Conservation (phyloP, 2,797 vertebrate genomes). For the Mus caroli region DNA sequence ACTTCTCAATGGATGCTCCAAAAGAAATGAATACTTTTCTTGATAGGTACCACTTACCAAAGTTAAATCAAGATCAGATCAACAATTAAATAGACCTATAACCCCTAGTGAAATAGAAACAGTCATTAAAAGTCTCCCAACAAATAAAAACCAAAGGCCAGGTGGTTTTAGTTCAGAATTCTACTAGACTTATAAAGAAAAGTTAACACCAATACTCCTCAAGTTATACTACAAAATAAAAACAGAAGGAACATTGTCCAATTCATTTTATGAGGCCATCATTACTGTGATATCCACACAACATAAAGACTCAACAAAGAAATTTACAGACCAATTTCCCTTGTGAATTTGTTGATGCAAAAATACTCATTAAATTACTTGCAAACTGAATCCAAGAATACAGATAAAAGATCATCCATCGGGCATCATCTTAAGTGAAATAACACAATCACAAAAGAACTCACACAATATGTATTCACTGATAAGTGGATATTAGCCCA, state of each 20-base stretch:
- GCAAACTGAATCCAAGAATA: not conserved
- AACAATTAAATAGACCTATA: not conserved
- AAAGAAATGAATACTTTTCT: not conserved
- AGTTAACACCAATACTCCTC: not conserved
- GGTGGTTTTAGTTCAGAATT: not conserved
- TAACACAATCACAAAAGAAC: no score
- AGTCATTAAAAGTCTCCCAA: not conserved
- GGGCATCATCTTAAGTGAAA: no score
- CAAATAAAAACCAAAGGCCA: not conserved
- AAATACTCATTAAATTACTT: not conserved
- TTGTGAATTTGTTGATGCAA: not conserved
- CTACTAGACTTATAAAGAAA: not conserved
- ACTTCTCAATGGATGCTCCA: not conserved
- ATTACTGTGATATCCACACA: not conserved
- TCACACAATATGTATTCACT: no score
- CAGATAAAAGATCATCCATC: not conserved
- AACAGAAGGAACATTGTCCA: not conserved
- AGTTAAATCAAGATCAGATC: not conserved
- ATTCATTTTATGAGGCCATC: not conserved
- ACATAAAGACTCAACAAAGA: not conserved
- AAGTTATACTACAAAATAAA: not conserved
- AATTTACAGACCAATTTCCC: not conserved
- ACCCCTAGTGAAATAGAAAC: not conserved
- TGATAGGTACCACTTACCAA: not conserved
- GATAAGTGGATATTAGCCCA: no score